A percentile compares a stretch with the other conserved stretches of the same genome.
These are phyloP conservation scores for Desoria tigrina DNA, from an alignment of 2,888 invertebrate species.

Conservation along the genomic window DNA sequence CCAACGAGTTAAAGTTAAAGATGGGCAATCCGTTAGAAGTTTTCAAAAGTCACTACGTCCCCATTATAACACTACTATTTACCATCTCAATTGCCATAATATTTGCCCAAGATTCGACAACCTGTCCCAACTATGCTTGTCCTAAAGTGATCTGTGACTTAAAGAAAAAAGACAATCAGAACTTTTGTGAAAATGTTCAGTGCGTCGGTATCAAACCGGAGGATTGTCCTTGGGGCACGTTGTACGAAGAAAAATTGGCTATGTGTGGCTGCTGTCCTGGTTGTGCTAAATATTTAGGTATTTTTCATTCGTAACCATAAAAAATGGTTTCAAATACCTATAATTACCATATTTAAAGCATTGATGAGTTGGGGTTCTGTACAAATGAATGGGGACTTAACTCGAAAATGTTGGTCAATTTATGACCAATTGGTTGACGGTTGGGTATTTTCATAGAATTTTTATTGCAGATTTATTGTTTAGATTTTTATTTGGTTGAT, in stretches of 20 bases:
- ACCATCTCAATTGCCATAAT: too few species aligned
- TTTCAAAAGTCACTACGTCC: too few species aligned
- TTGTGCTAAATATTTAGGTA: slow-evolving; percentile 43
- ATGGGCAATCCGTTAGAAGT: too few species aligned
- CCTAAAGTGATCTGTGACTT: slow-evolving; percentile 40
- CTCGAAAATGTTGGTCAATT: neutral
- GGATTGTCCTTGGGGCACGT: slow-evolving; percentile 35
- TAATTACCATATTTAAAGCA: neutral
- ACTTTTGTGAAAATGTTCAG: slow-evolving; percentile 36
- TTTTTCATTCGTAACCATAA: slow-evolving; percentile 6
- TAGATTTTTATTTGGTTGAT: too few species aligned
- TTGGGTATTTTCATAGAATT: too few species aligned
- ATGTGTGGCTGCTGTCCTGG: slow-evolving; percentile 50
- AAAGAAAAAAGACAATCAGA: slow-evolving; percentile 9
- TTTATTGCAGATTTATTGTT: too few species aligned
- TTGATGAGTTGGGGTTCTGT: too few species aligned
- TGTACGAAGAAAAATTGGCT: slow-evolving; percentile 31
- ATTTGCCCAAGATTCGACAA: neutral
- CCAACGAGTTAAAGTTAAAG: too few species aligned
- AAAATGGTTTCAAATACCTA: neutral
- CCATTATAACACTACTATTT: too few species aligned
- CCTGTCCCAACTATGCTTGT: slow-evolving; percentile 23
- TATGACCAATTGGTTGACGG: too few species aligned
- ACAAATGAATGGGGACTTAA: neutral
- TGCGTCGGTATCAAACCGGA: slow-evolving; percentile 33